Base-by-base conservation (phyloP, 2,888 invertebrate species). In the Dolomedes plantarius region DNA sequence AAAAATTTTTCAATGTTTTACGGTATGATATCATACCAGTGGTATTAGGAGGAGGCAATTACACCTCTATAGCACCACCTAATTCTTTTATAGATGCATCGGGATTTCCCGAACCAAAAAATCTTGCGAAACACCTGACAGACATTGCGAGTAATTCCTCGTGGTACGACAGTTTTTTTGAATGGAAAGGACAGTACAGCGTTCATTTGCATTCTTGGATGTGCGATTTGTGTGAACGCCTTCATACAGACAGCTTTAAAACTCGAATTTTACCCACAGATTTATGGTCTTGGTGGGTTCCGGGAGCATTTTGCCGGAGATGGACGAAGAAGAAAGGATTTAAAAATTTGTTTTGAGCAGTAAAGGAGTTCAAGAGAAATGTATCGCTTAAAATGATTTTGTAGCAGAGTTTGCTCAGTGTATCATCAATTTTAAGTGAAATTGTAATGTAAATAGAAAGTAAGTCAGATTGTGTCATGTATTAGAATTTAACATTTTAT, bases 31-130 rank as follows among this genome's bases (percentile, higher is more conserved):
- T 90, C 5, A 89, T 90, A 5, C 90, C 90, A 0, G 88, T 91
- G 0, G 90, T 90, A 0, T 89, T 90, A 56, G 91, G 91, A 0
- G 87, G 89, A 11, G 90, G 89, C 0, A 89, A 90, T 74, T 91
- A 91, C 74, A 80, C 81, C 0, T 11, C 31, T 13, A 79, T 90
- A 5, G 89, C 90, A 1, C 91, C 91, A 0, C 89, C 88, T 23
- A 86, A 89, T 31, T 90, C 91, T 2, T 91, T 89, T 87, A 91
- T 91, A 46, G 89, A 91, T 76, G 90, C 90, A 0, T 87, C 89
- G 3, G 89, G 89, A 29, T 91, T 90, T 77, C 65, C 88, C 3
- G 88, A 89, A 3, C 89, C 90, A 0, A 86, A 89, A 81, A 88
- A 88, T n/a, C 89, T 91, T 28, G 90, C 90, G 5, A 78, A 87